These are phyloP conservation scores for Polypedilum vanderplanki DNA, from an alignment of 1,140 invertebrate species.

Conservation along the genomic window DNA sequence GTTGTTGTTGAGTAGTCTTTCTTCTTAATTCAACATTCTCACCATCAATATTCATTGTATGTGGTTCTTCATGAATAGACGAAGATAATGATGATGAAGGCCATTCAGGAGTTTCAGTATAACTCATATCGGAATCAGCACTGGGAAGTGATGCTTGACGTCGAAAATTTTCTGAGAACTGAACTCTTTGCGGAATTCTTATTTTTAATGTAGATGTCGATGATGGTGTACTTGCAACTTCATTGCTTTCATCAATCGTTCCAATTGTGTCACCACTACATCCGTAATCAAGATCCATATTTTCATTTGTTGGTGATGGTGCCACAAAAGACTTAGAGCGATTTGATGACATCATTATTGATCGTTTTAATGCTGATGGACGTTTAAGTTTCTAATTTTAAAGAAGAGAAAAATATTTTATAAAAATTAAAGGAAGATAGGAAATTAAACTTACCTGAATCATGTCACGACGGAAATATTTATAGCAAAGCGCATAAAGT, in stretches of 20 bases:
- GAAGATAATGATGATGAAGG: conserved; percentile 35
- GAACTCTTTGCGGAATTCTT: conserved; percentile 35
- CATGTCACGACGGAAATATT: conserved; percentile 64
- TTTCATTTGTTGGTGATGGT: conserved; percentile 12
- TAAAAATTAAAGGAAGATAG: no score
- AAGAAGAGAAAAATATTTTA: background rate
- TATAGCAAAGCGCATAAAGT: conserved; percentile 84
- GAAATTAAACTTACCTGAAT: conserved; percentile 35
- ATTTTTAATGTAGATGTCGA: conserved; percentile 58
- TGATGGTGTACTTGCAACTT: conserved; percentile 40
- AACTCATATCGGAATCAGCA: conserved; percentile 59
- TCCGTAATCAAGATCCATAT: background rate
- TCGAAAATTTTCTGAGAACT: conserved; percentile 42
- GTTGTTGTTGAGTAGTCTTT: conserved; percentile 33
- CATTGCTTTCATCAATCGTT: background rate
- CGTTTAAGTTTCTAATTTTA: conserved; percentile 40
- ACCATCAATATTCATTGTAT: conserved; percentile 53
- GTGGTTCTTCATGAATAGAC: conserved; percentile 38
- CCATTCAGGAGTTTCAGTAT: conserved; percentile 56
- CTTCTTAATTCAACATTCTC: conserved; percentile 57
- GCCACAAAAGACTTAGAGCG: conserved; percentile 41
- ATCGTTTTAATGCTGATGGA: conserved; percentile 37
- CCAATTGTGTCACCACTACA: background rate
- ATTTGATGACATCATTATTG: conserved; percentile 38
- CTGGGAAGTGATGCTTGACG: conserved; percentile 64